These are phyloP conservation scores for Acomys russatus DNA, from an alignment of 2,797 vertebrate genomes.

Conservation along the genomic window DNA sequence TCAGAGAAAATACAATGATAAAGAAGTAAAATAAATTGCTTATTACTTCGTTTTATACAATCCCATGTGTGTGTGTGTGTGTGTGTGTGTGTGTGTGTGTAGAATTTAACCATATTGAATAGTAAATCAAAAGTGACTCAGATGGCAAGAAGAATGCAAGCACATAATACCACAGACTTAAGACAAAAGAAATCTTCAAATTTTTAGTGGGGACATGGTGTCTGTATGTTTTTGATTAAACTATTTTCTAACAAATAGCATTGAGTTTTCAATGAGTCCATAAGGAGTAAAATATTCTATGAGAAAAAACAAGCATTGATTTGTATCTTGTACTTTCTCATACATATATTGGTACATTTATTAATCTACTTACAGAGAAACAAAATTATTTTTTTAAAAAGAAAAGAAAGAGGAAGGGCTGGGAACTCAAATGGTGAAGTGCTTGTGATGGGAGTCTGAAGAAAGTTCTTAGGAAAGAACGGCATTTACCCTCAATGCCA, in stretches of 20 bases:
- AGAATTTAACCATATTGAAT: conserved; percentile 56
- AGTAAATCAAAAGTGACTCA: conserved; percentile 42
- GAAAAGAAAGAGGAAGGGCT: not conserved
- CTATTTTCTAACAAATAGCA: conserved; percentile 54
- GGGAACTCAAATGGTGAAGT: not conserved
- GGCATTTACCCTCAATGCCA: not conserved
- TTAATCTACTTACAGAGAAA: conserved; percentile 3
- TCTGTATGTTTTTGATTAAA: conserved; percentile 7
- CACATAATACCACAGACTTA: conserved; percentile 30
- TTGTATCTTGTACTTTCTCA: not conserved
- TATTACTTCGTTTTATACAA: not conserved
- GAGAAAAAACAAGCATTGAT: not conserved
- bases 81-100: not conserved
- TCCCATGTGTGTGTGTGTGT: not conserved
- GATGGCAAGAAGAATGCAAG: not conserved
- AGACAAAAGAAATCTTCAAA: conserved; percentile 38
- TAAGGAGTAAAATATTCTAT: not conserved
- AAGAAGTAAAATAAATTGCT: not conserved
- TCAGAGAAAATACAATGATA: not conserved
- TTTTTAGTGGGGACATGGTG: not conserved
- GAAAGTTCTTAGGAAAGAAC: not conserved
- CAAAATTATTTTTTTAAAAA: not conserved
- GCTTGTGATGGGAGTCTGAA: not conserved
- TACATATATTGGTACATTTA: not conserved
- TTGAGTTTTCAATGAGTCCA: conserved; percentile 2